phyloP scores from a whole-genome alignment of 2,113 vertebrate species.

The Bettongia penicillata region DNA sequence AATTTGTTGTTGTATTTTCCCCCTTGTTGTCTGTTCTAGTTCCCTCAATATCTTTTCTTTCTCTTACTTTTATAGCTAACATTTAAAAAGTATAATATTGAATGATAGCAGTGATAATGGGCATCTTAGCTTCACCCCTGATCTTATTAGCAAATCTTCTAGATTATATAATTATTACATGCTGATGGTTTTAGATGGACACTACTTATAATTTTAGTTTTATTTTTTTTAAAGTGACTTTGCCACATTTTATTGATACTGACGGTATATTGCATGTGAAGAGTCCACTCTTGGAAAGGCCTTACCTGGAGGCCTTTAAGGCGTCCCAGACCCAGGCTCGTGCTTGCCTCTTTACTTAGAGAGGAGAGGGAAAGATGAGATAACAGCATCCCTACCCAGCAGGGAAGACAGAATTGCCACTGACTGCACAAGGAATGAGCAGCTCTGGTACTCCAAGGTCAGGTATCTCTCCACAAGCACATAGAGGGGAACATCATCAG shows the following conservation, averaged over 20 bases:
- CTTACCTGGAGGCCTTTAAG: background rate
- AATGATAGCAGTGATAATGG: too few species aligned
- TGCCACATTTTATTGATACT: slow-evolving; percentile 71
- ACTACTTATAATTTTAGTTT: too few species aligned
- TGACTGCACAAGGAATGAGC: slow-evolving; percentile 91
- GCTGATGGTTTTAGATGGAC: too few species aligned
- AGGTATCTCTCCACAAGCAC: slow-evolving; percentile 93
- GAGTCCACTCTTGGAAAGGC: background rate
- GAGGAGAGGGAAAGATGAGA: too few species aligned
- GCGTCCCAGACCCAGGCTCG: background rate
- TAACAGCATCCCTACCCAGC: slow-evolving; percentile 61
- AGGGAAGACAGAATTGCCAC: slow-evolving; percentile 92
- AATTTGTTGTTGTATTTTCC: too few species aligned
- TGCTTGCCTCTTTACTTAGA: background rate
- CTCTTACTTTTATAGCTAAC: too few species aligned
- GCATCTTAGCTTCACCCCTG: too few species aligned
- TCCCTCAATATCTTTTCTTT: too few species aligned
- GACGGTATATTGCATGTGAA: background rate
- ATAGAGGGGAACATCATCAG: slow-evolving; percentile 86
- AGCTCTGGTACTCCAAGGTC: slow-evolving; percentile 91
- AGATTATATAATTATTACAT: too few species aligned
- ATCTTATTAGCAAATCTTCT: too few species aligned
- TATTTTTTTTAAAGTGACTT: background rate
- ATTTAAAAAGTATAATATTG: too few species aligned
- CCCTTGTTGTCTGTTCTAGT: too few species aligned